Conservation (phyloP, 2,888 invertebrate species). For the Macaria liturata region DNA sequence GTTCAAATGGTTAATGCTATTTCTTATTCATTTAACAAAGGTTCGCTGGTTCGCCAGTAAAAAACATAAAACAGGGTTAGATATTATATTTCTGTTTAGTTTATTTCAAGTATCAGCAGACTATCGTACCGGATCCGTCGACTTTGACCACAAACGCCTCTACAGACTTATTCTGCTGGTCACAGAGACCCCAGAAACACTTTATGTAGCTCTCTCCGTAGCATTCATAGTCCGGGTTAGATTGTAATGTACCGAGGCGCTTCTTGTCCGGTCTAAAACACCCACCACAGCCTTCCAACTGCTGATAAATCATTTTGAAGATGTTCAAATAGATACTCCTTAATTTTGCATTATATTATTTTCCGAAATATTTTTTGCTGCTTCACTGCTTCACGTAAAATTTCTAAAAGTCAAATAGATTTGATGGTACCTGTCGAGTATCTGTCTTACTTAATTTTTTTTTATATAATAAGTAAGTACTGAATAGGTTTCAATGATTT, state of each 20-base stretch:
- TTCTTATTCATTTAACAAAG: too few relatives aligned
- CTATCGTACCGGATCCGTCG: slow-evolving; percentile 24
- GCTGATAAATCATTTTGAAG: slow-evolving; percentile 31
- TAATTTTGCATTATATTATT: slow-evolving; percentile 17
- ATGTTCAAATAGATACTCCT: slow-evolving; percentile 1
- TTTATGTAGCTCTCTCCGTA: slow-evolving; percentile 67
- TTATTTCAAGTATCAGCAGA: too few relatives aligned
- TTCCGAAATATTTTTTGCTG: neutral
- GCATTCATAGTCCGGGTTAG: slow-evolving; percentile 60
- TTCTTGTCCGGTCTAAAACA: slow-evolving; percentile 53
- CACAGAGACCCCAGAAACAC: slow-evolving; percentile 71
- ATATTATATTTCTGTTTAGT: too few relatives aligned
- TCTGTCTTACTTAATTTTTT: too few relatives aligned
- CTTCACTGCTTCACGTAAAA: neutral
- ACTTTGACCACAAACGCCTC: slow-evolving; percentile 33
- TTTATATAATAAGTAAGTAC: too few relatives aligned
- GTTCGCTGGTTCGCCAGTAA: too few relatives aligned
- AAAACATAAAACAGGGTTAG: too few relatives aligned
- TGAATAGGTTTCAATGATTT: too few relatives aligned
- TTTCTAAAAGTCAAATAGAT: too few relatives aligned
- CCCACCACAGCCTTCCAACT: slow-evolving; percentile 45
- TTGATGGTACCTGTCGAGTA: too few relatives aligned
- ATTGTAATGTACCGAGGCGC: slow-evolving; percentile 54
- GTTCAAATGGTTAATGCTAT: too few relatives aligned
- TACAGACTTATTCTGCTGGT: slow-evolving; percentile 52